These are phyloP conservation scores for Auanema sp. DNA, from an alignment of 2,888 invertebrate species.

Conservation along the genomic window DNA sequence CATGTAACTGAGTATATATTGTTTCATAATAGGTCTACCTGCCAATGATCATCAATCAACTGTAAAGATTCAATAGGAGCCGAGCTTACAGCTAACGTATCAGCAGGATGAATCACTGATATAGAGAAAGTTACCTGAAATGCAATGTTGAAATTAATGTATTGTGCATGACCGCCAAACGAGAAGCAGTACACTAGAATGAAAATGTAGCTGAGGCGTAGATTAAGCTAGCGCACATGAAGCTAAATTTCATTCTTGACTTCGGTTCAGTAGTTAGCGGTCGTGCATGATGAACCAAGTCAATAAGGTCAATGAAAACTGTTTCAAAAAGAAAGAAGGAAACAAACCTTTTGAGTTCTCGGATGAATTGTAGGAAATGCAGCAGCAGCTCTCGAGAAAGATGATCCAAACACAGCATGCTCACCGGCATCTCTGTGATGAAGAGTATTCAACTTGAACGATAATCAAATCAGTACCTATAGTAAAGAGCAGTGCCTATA, in stretches of 20 bases:
- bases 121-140: conserved; percentile 28
- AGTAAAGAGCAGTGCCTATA: conserved; percentile 39
- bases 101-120: conserved; percentile 36
- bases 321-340: too few species aligned
- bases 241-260: background rate
- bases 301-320: too few species aligned
- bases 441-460: background rate
- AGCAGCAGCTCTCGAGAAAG: conserved; percentile 30
- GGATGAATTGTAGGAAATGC: conserved; percentile 31
- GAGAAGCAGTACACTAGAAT: too few species aligned
- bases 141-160: too few species aligned
- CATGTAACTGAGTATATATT: background rate
- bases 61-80: conserved; percentile 20
- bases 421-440: conserved; percentile 40
- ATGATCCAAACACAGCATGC: conserved; percentile 41
- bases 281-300: too few species aligned
- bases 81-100: conserved; percentile 33
- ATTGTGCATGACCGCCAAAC: too few species aligned
- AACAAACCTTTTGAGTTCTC: conserved; percentile 21
- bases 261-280: background rate
- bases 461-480: conserved; percentile 23
- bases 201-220: too few species aligned
- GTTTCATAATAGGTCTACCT: too few species aligned
- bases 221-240: too few species aligned
- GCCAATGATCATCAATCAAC: conserved; percentile 38